These are phyloP conservation scores for Cyclophora punctaria DNA, from an alignment of 2,888 invertebrate species.

Conservation along the genomic window DNA sequence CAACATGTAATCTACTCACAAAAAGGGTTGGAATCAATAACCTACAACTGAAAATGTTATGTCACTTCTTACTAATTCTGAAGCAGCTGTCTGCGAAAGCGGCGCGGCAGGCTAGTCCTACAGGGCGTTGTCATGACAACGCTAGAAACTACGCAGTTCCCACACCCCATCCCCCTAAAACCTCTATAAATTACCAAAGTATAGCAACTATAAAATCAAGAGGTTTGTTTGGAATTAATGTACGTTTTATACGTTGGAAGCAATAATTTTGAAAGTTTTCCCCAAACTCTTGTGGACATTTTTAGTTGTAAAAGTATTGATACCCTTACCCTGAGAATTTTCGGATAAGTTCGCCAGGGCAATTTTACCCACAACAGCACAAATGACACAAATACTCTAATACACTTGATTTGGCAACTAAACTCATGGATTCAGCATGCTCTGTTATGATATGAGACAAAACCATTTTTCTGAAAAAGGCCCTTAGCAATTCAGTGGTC, in stretches of 20 bases:
- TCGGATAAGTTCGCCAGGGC: too few relatives aligned
- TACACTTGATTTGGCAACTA: too few relatives aligned
- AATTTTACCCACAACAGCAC: too few relatives aligned
- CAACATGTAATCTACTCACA: conserved; percentile 35
- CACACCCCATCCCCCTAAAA: conserved; percentile 33
- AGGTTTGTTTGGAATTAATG: too few relatives aligned
- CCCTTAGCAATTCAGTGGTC: conserved; percentile 57
- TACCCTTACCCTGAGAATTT: too few relatives aligned
- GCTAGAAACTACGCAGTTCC: conserved; percentile 63
- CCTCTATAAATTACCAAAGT: conserved; percentile 22
- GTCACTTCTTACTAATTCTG: conserved; percentile 46
- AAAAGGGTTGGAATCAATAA: conserved; percentile 30
- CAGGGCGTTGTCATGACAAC: conserved; percentile 67
- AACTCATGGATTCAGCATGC: too few relatives aligned
- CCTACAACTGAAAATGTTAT: conserved; percentile 36
- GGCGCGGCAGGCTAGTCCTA: conserved; percentile 42
- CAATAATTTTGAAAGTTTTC: too few relatives aligned
- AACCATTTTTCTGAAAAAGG: conserved; percentile 17
- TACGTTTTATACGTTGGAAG: too few relatives aligned
- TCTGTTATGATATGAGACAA: neutral
- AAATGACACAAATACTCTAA: too few relatives aligned
- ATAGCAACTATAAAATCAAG: conserved; percentile 18
- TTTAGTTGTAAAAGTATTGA: too few relatives aligned
- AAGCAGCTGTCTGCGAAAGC: conserved; percentile 42
- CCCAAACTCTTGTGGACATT: too few relatives aligned